A percentile compares a stretch with the other conserved stretches of the same genome.
Conservation (phyloP, 2,888 invertebrate genomes). For the Deilephila porcellus region DNA sequence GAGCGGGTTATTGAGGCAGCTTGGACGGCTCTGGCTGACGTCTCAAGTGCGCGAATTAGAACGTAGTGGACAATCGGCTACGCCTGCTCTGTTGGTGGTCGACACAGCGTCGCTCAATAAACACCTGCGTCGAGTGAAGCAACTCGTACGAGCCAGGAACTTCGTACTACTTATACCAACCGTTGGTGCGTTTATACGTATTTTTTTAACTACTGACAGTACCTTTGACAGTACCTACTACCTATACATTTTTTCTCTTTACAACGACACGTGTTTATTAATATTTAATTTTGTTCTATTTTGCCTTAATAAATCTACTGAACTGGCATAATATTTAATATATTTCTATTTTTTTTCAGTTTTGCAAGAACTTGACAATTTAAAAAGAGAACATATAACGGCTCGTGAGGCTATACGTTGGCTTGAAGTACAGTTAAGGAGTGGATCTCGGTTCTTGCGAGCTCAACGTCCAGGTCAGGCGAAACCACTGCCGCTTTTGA, state of each 20-base stretch:
- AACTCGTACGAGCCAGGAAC: conserved; percentile 91
- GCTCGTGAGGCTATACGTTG: conserved; percentile 97
- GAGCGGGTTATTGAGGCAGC: conserved; percentile 90
- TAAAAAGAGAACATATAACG: conserved; percentile 92
- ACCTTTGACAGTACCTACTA: no score
- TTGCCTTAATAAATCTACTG: no score
- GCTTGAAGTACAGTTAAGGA: conserved; percentile 94
- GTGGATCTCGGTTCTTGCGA: conserved; percentile 94
- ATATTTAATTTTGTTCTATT: background rate
- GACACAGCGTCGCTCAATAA: conserved; percentile 92
- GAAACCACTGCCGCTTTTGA: conserved; percentile 86
- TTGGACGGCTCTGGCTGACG: conserved; percentile 95
- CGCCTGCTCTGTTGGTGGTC: conserved; percentile 94
- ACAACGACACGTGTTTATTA: no score
- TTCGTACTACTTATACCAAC: conserved; percentile 95
- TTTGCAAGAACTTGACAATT: conserved; percentile 93
- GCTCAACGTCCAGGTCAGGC: conserved; percentile 94
- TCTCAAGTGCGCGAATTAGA: conserved; percentile 95
- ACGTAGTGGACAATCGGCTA: conserved; percentile 85
- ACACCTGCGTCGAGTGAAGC: conserved; percentile 91
- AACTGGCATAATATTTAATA: background rate
- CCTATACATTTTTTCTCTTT: no score
- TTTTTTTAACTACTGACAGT: background rate
- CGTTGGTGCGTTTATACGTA: conserved; percentile 86
- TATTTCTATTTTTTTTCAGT: conserved; percentile 84